Conservation (phyloP, 2,888 invertebrate species). For the Drosophila anceps region DNA sequence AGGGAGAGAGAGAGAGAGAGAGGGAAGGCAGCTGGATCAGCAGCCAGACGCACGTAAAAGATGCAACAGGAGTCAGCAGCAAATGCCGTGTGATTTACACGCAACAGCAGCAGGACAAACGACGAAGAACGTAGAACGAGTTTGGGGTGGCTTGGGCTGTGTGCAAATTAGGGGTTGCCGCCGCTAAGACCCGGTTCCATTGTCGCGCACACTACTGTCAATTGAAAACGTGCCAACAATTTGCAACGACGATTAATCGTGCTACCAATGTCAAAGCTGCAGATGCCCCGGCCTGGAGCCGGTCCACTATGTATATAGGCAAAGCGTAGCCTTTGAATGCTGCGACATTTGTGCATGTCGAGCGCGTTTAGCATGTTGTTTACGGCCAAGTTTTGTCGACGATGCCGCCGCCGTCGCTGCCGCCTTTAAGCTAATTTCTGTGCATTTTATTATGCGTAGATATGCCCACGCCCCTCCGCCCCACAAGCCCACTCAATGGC, state of each 20-base stretch:
- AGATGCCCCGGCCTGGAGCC: neutral
- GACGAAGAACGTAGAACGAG: neutral
- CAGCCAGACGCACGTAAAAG: constrained; percentile 69
- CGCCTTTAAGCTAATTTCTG: constrained; percentile 67
- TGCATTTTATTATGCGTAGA: constrained; percentile 68
- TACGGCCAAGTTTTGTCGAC: constrained; percentile 56
- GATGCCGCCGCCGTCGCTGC: constrained; percentile 25
- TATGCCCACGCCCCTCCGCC: constrained; percentile 20
- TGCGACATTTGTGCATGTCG: constrained; percentile 68
- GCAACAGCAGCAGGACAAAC: constrained; percentile 42
- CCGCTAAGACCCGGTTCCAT: constrained; percentile 23
- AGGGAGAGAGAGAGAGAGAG: neutral
- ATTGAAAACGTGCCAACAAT: constrained; percentile 85
- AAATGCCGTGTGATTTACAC: constrained; percentile 81
- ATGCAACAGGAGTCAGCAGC: constrained; percentile 77
- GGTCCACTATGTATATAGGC: neutral
- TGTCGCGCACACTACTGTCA: constrained; percentile 73
- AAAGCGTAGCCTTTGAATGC: constrained; percentile 5
- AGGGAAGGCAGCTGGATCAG: constrained; percentile 34
- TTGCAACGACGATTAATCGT: constrained; percentile 85
- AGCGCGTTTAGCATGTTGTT: constrained; percentile 74
- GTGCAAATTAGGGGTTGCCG: constrained; percentile 77
- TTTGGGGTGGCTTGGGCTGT: constrained; percentile 9
- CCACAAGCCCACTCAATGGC: constrained; percentile 1
- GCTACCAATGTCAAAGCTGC: constrained; percentile 65